Percentiles rank a stretch among this genome's conserved stretches.
Evolutionary conservation across 2,888 invertebrate genomes (phyloP).

Genomic region (Aethes cnicana): DNA sequence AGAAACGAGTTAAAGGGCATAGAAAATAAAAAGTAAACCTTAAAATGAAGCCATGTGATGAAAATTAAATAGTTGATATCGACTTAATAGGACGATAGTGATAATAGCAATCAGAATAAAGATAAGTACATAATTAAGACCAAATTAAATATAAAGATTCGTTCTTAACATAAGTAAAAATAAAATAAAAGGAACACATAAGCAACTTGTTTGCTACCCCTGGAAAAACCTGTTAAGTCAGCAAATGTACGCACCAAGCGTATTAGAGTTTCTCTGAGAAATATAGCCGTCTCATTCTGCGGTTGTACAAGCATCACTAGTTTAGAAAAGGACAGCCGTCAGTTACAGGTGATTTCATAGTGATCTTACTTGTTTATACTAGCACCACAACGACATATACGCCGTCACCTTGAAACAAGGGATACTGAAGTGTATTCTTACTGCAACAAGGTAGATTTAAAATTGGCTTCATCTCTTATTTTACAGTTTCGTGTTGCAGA

Average conservation of each 20-base stretch:
- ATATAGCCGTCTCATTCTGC: conserved; percentile 51
- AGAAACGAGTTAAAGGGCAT: no score
- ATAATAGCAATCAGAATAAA: no score
- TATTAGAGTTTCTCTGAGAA: conserved; percentile 40
- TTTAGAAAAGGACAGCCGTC: conserved; percentile 46
- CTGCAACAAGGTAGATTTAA: conserved; percentile 41
- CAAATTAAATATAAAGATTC: background rate
- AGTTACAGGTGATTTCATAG: conserved; percentile 52
- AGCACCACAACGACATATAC: conserved; percentile 47
- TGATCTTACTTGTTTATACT: conserved; percentile 51
- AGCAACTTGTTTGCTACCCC: conserved; percentile 52
- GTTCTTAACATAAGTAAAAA: conserved; percentile 17
- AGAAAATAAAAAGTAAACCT: no score
- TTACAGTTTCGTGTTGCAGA: conserved; percentile 51
- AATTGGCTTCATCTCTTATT: conserved; percentile 56
- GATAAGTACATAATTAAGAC: background rate
- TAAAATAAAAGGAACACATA: conserved; percentile 19
- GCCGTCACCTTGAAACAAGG: conserved; percentile 31
- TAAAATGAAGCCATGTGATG: no score
- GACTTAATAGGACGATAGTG: no score
- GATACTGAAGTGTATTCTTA: conserved; percentile 41
- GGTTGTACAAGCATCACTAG: conserved; percentile 32
- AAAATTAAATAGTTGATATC: no score
- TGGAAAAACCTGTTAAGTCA: conserved; percentile 75
- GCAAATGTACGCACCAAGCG: conserved; percentile 64